Percentiles rank a stretch among this genome's conserved stretches.
Conservation (phyloP, 2,113 vertebrate genomes). For the Archocentrus centrarchus region DNA sequence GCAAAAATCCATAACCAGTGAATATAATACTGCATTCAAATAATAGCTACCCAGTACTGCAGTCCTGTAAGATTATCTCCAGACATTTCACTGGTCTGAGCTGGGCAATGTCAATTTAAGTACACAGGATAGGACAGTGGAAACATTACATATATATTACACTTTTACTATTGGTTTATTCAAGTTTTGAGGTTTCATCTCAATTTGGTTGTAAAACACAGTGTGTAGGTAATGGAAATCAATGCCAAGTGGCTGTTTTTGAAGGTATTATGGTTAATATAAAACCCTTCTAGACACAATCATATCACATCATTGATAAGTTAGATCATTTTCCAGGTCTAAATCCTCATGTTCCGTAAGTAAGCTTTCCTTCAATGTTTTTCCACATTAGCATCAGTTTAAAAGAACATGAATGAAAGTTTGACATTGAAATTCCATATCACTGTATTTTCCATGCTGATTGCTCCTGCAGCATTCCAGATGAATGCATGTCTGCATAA, state of each 20-base stretch:
- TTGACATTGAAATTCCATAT: slow-evolving; percentile 67
- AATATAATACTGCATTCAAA: too few relatives aligned
- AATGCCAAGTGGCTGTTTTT: background rate
- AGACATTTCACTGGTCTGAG: too few relatives aligned
- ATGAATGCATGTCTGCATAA: slow-evolving; percentile 45
- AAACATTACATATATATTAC: background rate
- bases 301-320: slow-evolving; percentile 24
- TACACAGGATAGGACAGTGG: background rate
- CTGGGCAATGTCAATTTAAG: background rate
- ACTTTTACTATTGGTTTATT: background rate
- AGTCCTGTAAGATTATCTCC: too few relatives aligned
- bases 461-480: slow-evolving; percentile 63
- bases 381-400: slow-evolving; percentile 58
- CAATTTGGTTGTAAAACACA: background rate
- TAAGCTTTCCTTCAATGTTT: slow-evolving; percentile 26
- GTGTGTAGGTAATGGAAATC: background rate
- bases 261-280: background rate
- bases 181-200: background rate
- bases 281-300: background rate
- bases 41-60: too few relatives aligned
- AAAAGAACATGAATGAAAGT: slow-evolving; percentile 53
- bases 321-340: slow-evolving; percentile 39
- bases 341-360: slow-evolving; percentile 34
- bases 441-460: slow-evolving; percentile 67
- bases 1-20: too few relatives aligned